phyloP scores from a whole-genome alignment of 2,113 vertebrate genomes.

The Saguinus imperator region DNA sequence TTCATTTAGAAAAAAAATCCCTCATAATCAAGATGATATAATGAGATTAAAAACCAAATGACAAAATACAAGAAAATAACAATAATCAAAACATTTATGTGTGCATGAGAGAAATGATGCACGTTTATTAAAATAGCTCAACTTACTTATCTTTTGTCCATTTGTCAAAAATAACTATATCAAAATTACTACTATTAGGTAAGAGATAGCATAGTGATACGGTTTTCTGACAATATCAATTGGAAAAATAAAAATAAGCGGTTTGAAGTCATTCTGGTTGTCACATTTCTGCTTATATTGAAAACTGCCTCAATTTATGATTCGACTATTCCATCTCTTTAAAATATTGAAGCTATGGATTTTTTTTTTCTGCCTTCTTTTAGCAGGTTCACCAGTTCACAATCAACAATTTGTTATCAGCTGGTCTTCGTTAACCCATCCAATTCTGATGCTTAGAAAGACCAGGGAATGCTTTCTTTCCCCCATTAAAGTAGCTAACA shows the following conservation, averaged over 20 bases:
- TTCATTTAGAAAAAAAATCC: background rate
- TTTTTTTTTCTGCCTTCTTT: background rate
- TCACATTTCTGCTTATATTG: background rate
- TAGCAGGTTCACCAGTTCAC: background rate
- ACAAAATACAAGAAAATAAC: background rate
- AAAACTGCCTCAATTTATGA: background rate
- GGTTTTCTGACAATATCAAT: background rate
- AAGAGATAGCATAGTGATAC: slow-evolving; percentile 5
- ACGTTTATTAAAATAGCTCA: slow-evolving; percentile 24
- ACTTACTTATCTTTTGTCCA: background rate
- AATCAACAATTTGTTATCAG: background rate
- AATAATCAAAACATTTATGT: background rate
- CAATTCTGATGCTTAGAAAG: slow-evolving; percentile 25
- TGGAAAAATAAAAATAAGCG: background rate
- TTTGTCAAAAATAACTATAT: slow-evolving; percentile 30
- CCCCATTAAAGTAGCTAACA: slow-evolving; percentile 30
- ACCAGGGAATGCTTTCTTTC: background rate
- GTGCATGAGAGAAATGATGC: background rate
- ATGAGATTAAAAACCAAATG: background rate
- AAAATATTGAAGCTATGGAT: background rate
- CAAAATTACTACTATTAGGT: background rate
- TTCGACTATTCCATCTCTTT: background rate
- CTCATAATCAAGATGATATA: background rate
- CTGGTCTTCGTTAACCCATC: background rate
- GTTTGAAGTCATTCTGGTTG: background rate